A percentile compares a stretch with the other conserved stretches of the same genome.
phyloP scores from a whole-genome alignment of 2,797 vertebrate genomes.

The Chiloscyllium punctatum region DNA sequence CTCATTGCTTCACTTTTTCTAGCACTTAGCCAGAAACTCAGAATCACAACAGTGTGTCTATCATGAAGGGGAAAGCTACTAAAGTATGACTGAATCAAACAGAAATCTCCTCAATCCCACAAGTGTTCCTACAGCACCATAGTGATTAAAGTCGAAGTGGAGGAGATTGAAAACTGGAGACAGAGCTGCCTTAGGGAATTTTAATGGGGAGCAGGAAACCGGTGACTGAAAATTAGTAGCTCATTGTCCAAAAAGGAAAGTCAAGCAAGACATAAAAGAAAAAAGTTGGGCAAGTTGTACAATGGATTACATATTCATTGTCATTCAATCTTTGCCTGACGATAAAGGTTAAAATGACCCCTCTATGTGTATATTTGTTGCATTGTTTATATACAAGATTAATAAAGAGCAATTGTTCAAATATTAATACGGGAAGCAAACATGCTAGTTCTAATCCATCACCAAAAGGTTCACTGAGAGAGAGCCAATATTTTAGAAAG shows the following conservation, averaged over 20 bases:
- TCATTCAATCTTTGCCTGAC: neutral
- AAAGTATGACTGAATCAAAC: neutral
- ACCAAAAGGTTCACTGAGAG: neutral
- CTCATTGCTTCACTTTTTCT: neutral
- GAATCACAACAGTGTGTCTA: neutral
- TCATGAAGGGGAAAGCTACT: neutral
- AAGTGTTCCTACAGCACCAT: neutral
- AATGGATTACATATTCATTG: neutral
- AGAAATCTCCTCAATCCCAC: neutral
- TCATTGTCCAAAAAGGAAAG: neutral
- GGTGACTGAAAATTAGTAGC: neutral
- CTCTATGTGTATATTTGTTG: neutral
- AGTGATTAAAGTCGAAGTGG: neutral
- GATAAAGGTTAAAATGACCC: neutral
- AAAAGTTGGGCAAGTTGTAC: neutral
- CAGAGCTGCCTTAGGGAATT: neutral
- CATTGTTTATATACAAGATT: neutral
- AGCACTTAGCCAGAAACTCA: neutral
- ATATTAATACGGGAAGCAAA: neutral
- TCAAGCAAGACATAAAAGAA: neutral
- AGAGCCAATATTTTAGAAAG: neutral
- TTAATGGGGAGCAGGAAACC: neutral
- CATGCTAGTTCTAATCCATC: neutral
- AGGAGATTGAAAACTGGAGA: neutral
- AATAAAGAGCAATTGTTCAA: neutral